Evolutionary conservation across 2,113 vertebrate species (phyloP), one percentile per base, ranked within the genome.

Genomic region (Chauna torquata): DNA sequence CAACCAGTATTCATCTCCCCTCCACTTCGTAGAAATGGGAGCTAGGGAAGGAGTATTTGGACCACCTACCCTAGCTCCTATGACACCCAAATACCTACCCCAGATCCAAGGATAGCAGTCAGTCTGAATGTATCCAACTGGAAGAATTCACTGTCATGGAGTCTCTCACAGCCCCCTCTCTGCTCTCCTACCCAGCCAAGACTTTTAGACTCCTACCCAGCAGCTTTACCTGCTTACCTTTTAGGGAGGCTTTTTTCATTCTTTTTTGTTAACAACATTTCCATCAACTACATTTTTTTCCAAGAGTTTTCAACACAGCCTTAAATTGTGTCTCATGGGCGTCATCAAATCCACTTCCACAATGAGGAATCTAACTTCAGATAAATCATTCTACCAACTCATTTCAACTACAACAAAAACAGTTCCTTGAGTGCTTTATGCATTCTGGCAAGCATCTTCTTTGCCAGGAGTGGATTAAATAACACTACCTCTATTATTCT

Each of bases 401-500:
- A 75, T 81, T 90, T 89, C n/a, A 87, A 8, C 2, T 6, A 66
- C 58, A 86, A 82, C 34, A 76, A 85, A 94, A 66, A 27, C 57
- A 80, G 40, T 45, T 87, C 52, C 47, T 69, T 55, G 66, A 91
- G 66, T 70, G 47, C 14, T 92, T 96, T 95, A 94, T 82, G 71
- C 36, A 91, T 97, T 92, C 93, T 91, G 66, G 84, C 45, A 91
- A 81, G n/a, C 94, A 91, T 90, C 84, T 96, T 58, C n/a, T 95
- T 95, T 90, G 70, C 95, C 78, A 94, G 70, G 8, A 94, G 86
- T 95, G 84, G 86, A 95, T 97, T 96, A 97, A 97, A 95, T 92
- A 97, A 95, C 66, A 58, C 58, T 92, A 72, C 78, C 24, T 95
- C 94, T 97, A 92, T 96, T 94, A 95, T 82, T 92, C 91, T 95